phyloP scores from a whole-genome alignment of 2,797 vertebrate species.

The Chloroceryle amazona region DNA sequence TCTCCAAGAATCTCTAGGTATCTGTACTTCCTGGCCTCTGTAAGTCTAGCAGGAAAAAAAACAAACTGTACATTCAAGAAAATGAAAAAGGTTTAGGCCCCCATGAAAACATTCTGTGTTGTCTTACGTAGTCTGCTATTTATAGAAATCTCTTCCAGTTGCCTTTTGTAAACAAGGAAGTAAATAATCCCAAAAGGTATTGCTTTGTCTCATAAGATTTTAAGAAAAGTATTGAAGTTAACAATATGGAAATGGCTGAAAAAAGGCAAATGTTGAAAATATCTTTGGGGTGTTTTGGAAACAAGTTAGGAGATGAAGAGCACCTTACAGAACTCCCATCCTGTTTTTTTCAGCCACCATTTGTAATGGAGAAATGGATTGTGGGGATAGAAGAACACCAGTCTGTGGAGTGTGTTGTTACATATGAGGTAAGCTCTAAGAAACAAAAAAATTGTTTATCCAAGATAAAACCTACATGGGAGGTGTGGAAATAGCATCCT shows the following conservation, averaged over 20 bases:
- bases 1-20: neutral
- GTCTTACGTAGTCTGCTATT: neutral
- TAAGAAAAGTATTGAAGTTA: neutral
- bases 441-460: slow-evolving; percentile 13
- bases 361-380: slow-evolving; percentile 99
- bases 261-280: neutral
- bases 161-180: neutral
- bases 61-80: neutral
- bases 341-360: slow-evolving; percentile 89
- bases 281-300: neutral
- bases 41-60: neutral
- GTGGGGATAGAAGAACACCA: slow-evolving; percentile 89
- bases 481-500: neutral
- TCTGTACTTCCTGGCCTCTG: neutral
- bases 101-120: neutral
- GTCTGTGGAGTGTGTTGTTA: slow-evolving; percentile 91
- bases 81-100: neutral
- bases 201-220: neutral
- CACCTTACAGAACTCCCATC: neutral
- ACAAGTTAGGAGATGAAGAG: neutral
- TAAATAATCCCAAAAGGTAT: neutral
- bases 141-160: neutral
- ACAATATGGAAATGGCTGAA: neutral
- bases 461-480: neutral
- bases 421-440: slow-evolving; percentile 90